Base-by-base conservation (phyloP, 1,140 invertebrate species). In the Atta texana region DNA sequence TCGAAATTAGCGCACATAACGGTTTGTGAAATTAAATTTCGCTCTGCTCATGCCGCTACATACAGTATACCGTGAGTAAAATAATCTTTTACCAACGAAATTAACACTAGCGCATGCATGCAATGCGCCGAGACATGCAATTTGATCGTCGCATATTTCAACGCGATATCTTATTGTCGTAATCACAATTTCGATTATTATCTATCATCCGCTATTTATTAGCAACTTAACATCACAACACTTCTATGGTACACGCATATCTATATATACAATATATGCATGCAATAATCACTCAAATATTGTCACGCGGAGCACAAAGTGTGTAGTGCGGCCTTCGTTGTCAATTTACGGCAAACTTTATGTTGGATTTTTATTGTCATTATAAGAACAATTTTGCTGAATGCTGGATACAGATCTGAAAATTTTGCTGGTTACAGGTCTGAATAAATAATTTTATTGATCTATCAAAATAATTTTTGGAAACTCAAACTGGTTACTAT, bases 161-260 rank as follows among this genome's bases (percentile, higher is more conserved):
- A 71, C 18, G 53, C 16, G 53, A 72, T 71, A 31, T n/a, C 59
- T 63, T 59, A 76, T 72, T 72, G 69, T 61, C 34, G 84, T 72
- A 81, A 89, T 86, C 51, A 76, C 75, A 16, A 75, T 55, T 85
- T 21, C 72, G 59, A 76, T 86, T 89, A 64, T 89, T 80, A 89
- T 55, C 74, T 74, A 61, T 76, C 59, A 44, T 8, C n/a, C 28
- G 63, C 63, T 86, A 81, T 89, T 89, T 81, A 89, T 86, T 85
- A 51, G 34, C 55, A 44, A 51, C 57, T 82, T 61, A 68, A 87
- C 57, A 49, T 24, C 14, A 18, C 21, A 57, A 59, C 82, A 81
- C 84, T 89, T 81, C 66, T 75, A 6, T 31, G 55, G 21, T 14
- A 66, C 71, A 12, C 55, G 24, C 34, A 63, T 53, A 51, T 59